Evolutionary conservation across 53 echinoderm and acorn worm genomes (phyloP), one percentile per base, ranked within the genome.

Genomic region (Antedon mediterranea): DNA sequence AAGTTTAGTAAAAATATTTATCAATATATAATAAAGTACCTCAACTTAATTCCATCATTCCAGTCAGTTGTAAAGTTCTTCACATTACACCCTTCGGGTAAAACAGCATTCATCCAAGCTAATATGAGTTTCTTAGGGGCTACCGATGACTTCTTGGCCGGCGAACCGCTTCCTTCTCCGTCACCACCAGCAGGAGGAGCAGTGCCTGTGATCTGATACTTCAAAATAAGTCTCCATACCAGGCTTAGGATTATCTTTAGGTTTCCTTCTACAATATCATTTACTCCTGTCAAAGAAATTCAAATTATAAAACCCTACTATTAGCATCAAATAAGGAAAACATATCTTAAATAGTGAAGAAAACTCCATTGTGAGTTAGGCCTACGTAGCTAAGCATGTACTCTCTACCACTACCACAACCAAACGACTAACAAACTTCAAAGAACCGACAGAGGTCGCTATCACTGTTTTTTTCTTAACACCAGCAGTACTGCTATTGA

Each of bases 71-170:
- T 76, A 77, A 97, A 97, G 82, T 97, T 97, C 28, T 72, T 81
- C 78, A 92, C 81, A 7, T 28, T 30, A 18, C 71, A 81, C 43
- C 76, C 87, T 31, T 86, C 88, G 0, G 89, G 92, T 11, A 97
- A 80, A 30, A 95, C 89, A 77, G 92, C 87, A 71, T 91, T 87
- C 34, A 97, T 75, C 97, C 97, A 97, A 26, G 77, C 73, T 73
- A 92, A 71, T 88, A 97, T 97, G 32, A 92, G 86, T 43, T 92
- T 97, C 92, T 97, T 97, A 28, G 92, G 89, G 4, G 92, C 92
- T 70, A 57, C 57, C 23, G 71, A 71, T 15, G 28, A 76, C 5
- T 77, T 42, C 30, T n/a, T 4, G 30, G 77, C 76, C 3, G 72
- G 43, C 11, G 18, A 18, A 13, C 34, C 31, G 32, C 1, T 28